Evolutionary conservation across 2,888 invertebrate genomes (phyloP).

Genomic region (Cremastinae sp.): DNA sequence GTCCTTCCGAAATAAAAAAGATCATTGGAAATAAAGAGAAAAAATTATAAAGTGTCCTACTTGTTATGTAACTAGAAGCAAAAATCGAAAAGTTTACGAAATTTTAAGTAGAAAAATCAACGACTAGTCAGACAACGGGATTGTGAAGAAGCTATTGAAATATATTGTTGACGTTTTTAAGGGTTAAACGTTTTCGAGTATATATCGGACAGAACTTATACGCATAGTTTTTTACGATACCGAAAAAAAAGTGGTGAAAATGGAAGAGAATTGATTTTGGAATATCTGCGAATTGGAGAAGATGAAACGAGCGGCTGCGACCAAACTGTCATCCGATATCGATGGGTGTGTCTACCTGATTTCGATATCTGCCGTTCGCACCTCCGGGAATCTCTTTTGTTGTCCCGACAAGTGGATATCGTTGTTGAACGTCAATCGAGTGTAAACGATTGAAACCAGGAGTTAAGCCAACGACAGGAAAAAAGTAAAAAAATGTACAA

Average conservation of each 20-base stretch:
- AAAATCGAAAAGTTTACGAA: too few relatives aligned
- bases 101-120: too few relatives aligned
- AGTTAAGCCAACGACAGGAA: conserved; percentile 57
- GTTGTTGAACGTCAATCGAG: conserved; percentile 70
- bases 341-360: conserved; percentile 57
- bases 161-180: too few relatives aligned
- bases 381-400: conserved; percentile 62
- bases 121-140: too few relatives aligned
- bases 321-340: conserved; percentile 66
- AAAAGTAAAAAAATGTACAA: conserved; percentile 19
- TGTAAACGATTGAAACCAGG: conserved; percentile 69
- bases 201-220: too few relatives aligned
- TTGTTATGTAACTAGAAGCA: too few relatives aligned
- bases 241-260: conserved; percentile 19
- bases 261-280: conserved; percentile 1
- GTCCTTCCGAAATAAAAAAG: too few relatives aligned
- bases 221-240: too few relatives aligned
- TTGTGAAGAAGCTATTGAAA: too few relatives aligned
- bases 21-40: too few relatives aligned
- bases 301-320: conserved; percentile 45
- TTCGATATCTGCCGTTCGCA: conserved; percentile 58
- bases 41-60: too few relatives aligned
- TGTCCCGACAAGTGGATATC: conserved; percentile 69
- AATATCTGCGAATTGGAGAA: conserved; percentile 40
- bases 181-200: too few relatives aligned